These are phyloP conservation scores for Oxygymnocypris stewartii DNA, from an alignment of 2,113 vertebrate genomes.

Conservation along the genomic window DNA sequence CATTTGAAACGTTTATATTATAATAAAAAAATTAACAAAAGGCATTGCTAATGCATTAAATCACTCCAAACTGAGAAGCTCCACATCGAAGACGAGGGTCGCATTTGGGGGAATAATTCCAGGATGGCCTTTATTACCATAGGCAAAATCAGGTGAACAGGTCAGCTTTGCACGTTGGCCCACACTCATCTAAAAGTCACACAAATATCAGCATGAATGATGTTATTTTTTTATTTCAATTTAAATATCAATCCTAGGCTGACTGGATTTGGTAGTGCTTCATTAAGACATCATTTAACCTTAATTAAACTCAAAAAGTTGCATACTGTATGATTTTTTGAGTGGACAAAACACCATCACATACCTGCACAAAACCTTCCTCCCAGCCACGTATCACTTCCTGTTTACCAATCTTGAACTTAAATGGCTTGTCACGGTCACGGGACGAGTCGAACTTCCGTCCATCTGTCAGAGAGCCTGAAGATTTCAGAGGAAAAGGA, in stretches of 20 bases:
- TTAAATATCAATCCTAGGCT: neutral
- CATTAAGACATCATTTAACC: neutral
- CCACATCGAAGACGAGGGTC: constrained; percentile 93
- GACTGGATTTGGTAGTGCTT: neutral
- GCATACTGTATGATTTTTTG: neutral
- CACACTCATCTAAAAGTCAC: constrained; percentile 85
- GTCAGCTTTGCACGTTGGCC: constrained; percentile 90
- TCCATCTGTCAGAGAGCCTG: constrained; percentile 90
- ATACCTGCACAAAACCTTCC: constrained; percentile 91
- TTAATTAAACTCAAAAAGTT: neutral
- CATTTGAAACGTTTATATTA: constrained; percentile 58
- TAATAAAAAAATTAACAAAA: constrained; percentile 53
- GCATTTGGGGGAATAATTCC: constrained; percentile 94
- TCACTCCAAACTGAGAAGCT: constrained; percentile 90
- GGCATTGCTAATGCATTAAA: constrained; percentile 55
- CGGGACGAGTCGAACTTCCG: constrained; percentile 95
- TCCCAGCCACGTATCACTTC: constrained; percentile 98
- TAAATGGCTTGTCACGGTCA: constrained; percentile 93
- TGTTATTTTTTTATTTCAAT: neutral
- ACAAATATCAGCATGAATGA: neutral
- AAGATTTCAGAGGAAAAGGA: constrained; percentile 34
- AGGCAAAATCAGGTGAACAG: constrained; percentile 91
- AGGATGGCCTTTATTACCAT: constrained; percentile 88
- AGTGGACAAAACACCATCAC: neutral
- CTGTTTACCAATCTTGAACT: constrained; percentile 90